Percentiles rank a stretch among this genome's conserved stretches.
These are phyloP conservation scores for Acanthiza pusilla DNA, from an alignment of 2,797 vertebrate species.

Conservation along the genomic window DNA sequence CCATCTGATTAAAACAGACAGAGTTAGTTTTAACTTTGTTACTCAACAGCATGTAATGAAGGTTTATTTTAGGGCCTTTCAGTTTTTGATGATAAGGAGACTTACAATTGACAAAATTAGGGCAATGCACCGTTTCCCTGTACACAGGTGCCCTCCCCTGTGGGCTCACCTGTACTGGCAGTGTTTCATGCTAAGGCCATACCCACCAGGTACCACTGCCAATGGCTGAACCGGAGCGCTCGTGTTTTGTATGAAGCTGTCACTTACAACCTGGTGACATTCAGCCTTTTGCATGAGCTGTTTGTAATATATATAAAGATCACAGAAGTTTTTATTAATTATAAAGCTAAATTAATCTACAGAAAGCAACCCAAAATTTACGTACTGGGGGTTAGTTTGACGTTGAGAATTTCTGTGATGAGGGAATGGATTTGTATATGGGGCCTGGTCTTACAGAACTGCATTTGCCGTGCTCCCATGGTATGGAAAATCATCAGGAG, in stretches of 20 bases:
- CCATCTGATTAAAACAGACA: background rate
- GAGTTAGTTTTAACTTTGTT: constrained; percentile 18
- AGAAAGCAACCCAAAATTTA: background rate
- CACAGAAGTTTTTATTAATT: background rate
- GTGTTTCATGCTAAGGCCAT: background rate
- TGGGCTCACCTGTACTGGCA: background rate
- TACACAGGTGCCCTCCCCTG: background rate
- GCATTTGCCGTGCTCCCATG: background rate
- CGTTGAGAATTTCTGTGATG: background rate
- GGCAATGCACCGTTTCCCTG: rapidly evolving
- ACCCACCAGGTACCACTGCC: background rate
- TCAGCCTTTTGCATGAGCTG: background rate
- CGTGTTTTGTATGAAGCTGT: background rate
- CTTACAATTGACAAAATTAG: background rate
- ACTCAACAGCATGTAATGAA: background rate
- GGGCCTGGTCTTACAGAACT: background rate
- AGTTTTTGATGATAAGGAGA: background rate
- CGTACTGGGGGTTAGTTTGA: background rate
- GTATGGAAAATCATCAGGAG: background rate
- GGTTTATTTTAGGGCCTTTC: constrained; percentile 7
- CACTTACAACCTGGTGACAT: background rate
- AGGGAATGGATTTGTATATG: background rate
- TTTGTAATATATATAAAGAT: background rate
- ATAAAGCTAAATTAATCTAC: background rate
- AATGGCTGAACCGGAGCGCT: rapidly evolving